phyloP scores from a whole-genome alignment of 2,888 invertebrate species.

The Drosophila siamana region DNA sequence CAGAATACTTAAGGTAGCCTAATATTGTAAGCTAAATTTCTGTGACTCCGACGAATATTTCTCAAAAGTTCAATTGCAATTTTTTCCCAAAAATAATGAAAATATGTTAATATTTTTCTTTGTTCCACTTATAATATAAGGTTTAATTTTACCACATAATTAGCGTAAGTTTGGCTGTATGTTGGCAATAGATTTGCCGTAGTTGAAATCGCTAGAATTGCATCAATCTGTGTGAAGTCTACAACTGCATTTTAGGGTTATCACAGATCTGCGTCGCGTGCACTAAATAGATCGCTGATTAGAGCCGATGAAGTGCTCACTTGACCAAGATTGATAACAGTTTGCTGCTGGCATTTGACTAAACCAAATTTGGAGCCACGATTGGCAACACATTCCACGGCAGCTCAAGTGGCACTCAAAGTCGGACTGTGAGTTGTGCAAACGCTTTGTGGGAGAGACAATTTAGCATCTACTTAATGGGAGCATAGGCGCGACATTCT shows the following conservation, averaged over 20 bases:
- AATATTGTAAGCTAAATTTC: too few relatives aligned
- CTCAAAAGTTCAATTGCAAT: too few relatives aligned
- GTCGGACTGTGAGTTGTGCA: conserved; percentile 22
- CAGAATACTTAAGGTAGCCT: too few relatives aligned
- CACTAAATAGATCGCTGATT: background rate
- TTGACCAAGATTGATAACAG: background rate
- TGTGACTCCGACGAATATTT: too few relatives aligned
- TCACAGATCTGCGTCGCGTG: background rate
- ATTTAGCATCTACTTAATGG: conserved; percentile 77
- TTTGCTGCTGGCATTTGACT: background rate
- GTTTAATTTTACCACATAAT: too few relatives aligned
- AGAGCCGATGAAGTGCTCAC: background rate
- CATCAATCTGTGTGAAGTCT: conserved; percentile 12
- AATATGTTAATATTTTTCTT: too few relatives aligned
- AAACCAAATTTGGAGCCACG: background rate
- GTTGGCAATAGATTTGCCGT: too few relatives aligned
- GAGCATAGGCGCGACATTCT: conserved; percentile 77
- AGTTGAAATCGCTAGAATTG: too few relatives aligned
- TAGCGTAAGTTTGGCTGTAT: too few relatives aligned
- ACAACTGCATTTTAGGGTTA: conserved; percentile 1
- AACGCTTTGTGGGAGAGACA: conserved; percentile 13
- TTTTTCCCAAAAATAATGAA: too few relatives aligned
- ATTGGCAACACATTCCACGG: conserved; percentile 32
- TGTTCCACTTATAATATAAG: too few relatives aligned
- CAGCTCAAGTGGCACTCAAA: conserved; percentile 44